Conservation (phyloP, 1,140 invertebrate species). For the Drosophila rufa region DNA sequence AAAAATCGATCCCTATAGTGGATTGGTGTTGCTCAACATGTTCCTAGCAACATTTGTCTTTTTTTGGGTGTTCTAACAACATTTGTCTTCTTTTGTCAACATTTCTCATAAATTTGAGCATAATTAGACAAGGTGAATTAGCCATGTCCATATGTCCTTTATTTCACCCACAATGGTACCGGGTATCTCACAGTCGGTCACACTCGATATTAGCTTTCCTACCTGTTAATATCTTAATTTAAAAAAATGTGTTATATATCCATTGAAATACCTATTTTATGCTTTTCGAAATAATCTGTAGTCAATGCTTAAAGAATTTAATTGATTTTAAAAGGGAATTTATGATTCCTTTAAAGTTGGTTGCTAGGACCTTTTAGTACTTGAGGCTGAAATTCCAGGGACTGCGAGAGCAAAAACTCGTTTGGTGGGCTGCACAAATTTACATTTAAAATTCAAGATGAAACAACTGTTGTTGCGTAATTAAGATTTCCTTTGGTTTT, state of each 20-base stretch:
- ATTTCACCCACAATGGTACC: not conserved
- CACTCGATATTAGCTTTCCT: no score
- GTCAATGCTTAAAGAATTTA: not conserved
- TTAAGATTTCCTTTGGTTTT: constrained; percentile 17
- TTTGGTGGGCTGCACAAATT: not conserved
- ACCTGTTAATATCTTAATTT: no score
- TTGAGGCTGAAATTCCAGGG: constrained; percentile 9
- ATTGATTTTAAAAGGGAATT: not conserved
- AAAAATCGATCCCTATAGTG: no score
- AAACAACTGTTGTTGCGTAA: constrained; percentile 24
- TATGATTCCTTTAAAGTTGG: constrained; percentile 10
- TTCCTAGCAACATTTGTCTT: no score
- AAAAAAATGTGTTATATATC: no score
- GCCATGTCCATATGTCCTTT: not conserved
- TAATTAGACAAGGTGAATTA: no score
- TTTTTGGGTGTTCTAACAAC: no score
- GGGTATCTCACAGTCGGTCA: no score
- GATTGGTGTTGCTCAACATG: no score
- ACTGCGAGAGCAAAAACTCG: not conserved
- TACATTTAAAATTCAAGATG: constrained; percentile 26
- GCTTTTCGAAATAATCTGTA: not conserved
- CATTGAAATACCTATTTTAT: not conserved
- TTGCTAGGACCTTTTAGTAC: not conserved
- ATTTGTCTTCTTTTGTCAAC: no score
- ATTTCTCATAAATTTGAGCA: no score